Evolutionary conservation across 2,113 vertebrate species (phyloP).

Genomic region (Pantherophis guttatus): DNA sequence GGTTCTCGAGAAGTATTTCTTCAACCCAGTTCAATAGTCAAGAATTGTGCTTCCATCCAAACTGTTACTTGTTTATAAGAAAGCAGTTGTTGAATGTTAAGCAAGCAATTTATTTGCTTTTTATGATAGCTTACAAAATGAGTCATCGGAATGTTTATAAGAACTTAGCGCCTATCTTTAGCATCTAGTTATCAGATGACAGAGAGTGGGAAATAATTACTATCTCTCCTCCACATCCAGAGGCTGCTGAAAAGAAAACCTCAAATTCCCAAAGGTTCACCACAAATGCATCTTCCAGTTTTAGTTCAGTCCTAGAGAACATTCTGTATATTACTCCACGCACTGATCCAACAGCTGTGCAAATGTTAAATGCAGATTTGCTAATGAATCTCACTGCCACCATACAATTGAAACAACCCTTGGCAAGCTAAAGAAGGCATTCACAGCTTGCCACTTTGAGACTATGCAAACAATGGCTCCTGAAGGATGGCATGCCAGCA

Average conservation of each 20-base stretch:
- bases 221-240: not conserved
- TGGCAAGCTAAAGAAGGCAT: not conserved
- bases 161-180: not conserved
- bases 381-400: not conserved
- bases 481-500: not conserved
- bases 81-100: not conserved
- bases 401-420: not conserved
- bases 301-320: not conserved
- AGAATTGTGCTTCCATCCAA: not conserved
- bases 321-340: not conserved
- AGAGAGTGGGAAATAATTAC: not conserved
- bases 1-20: not conserved
- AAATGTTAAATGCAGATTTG: not conserved
- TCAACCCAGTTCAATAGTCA: not conserved
- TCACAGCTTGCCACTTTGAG: not conserved
- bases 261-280: not conserved
- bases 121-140: not conserved
- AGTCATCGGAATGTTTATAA: not conserved
- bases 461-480: not conserved
- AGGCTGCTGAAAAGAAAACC: not conserved
- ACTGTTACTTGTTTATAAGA: not conserved
- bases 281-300: not conserved
- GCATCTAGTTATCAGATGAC: not conserved
- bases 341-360: not conserved
- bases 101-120: not conserved